Conservation (phyloP, 37 sponge, comb jelly and placozoan genomes). For the Tethya wilhelma region DNA sequence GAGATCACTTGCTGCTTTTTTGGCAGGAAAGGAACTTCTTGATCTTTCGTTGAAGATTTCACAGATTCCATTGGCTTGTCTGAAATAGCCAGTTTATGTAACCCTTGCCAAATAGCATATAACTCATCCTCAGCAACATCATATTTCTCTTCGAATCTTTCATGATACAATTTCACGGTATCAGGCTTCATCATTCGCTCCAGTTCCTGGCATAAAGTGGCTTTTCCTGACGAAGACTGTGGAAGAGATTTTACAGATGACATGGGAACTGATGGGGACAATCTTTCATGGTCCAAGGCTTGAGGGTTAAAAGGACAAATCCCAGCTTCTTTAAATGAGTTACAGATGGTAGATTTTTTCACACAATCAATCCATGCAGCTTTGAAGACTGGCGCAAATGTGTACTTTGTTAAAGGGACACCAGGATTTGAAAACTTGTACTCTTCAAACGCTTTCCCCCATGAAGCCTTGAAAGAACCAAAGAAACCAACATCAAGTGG, state of each 20-base stretch:
- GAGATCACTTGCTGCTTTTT: too few species aligned
- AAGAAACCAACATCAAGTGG: conserved; percentile 41
- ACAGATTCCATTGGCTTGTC: too few species aligned
- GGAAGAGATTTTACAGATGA: not conserved
- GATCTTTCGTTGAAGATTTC: too few species aligned
- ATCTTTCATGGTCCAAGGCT: not conserved
- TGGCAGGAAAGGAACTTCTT: too few species aligned
- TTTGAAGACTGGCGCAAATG: conserved; percentile 37
- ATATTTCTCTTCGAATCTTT: conserved; percentile 33
- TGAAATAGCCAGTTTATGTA: not conserved
- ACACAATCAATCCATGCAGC: conserved; percentile 33
- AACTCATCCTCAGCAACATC: conserved; percentile 32
- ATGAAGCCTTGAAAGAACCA: conserved; percentile 18
- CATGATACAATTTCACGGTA: conserved; percentile 6
- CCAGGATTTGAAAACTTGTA: not conserved
- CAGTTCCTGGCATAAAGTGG: not conserved
- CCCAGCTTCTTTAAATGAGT: conserved; percentile 24
- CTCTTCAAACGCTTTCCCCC: not conserved
- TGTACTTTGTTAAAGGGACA: conserved; percentile 11
- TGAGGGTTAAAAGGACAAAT: conserved; percentile 42
- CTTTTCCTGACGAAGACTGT: not conserved
- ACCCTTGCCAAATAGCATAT: conserved; percentile 32
- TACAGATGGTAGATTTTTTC: conserved; percentile 27
- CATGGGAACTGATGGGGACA: not conserved
- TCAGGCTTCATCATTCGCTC: conserved; percentile 1